Evolutionary conservation across 1,140 invertebrate species (phyloP), one percentile per base, ranked within the genome.

Genomic region (Cecropterus lyciades): DNA sequence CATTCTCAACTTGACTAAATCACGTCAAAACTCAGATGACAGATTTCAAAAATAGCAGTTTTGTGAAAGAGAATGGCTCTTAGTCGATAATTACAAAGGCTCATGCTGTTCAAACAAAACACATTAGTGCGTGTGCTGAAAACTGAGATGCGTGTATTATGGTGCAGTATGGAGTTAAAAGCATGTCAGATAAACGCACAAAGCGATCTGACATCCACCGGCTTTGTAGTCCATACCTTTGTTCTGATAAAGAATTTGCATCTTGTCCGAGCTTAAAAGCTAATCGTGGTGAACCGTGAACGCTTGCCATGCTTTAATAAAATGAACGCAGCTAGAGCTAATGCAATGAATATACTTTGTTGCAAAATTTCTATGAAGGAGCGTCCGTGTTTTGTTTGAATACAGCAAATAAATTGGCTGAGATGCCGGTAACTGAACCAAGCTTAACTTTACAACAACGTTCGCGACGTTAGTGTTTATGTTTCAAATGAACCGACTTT

Each of bases 121-220:
- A 49, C 57, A 60, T 60, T 60, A 60, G 45, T 49, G 30, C 30
- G 57, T 60, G 30, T 49, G 45, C 30, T 60, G 45, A 60, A 60
- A 60, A 49, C 45, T 24, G 45, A 60, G 57, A 62, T 49, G 57
- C 30, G 45, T 62, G 30, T 45, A 62, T 49, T 62, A 48, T 48
- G 15, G 56, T 14, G 42, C 43, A 33, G 15, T 16, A 10, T 62
- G 45, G 20, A 37, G 45, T 14, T 62, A 48, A 62, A 62, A 62
- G 45, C 57, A 49, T 49, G 27, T 62, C 57, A 59, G 56, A 59
- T 45, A 43, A 45, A 45, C 43, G 57, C 16, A 33, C 46, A 20
- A 16, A 62, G 27, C 40, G 53, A 43, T 37, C 27, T 33, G 57
- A 60, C 45, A 37, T 62, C 15, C 15, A 49, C 10, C 15, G 14